Percentiles rank a stretch among this genome's conserved stretches.
phyloP scores from a whole-genome alignment of 2,888 invertebrate genomes.

The Leptopilina myrica region DNA sequence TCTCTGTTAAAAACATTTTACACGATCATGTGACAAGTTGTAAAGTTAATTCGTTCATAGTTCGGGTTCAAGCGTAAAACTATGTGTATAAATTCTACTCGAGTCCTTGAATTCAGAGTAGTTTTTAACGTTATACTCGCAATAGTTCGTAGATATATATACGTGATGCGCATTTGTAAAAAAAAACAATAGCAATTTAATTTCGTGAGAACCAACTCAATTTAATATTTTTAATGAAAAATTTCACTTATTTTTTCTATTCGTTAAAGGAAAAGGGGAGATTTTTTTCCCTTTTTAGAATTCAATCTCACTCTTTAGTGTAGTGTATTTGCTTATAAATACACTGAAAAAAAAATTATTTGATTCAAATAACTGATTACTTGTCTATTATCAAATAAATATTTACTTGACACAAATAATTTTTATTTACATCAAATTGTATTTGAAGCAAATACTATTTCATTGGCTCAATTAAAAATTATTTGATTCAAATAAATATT shows the following conservation, averaged over 20 bases:
- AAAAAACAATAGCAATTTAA: constrained; percentile 47
- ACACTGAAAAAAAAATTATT: no score
- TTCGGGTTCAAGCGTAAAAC: constrained; percentile 27
- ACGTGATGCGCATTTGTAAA: constrained; percentile 61
- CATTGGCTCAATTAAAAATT: no score
- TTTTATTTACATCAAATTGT: no score
- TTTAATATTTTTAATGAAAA: constrained; percentile 9
- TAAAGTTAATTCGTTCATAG: constrained; percentile 27
- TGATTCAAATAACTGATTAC: no score
- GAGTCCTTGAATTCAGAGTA: constrained; percentile 67
- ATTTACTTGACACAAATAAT: no score
- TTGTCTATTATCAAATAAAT: no score
- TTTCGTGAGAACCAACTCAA: constrained; percentile 49
- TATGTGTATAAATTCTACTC: constrained; percentile 18
- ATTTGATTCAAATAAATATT: no score
- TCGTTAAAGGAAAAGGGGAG: no score
- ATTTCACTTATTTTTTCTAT: background rate
- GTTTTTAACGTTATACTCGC: constrained; percentile 56
- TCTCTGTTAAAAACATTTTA: background rate
- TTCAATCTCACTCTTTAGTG: no score
- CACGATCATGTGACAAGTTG: constrained; percentile 21
- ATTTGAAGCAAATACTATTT: no score
- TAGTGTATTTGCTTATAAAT: no score
- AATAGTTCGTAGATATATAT: constrained; percentile 18
- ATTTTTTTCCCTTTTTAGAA: background rate